Evolutionary conservation across 2,797 vertebrate species (phyloP).

Genomic region (Psittacula derbiana): DNA sequence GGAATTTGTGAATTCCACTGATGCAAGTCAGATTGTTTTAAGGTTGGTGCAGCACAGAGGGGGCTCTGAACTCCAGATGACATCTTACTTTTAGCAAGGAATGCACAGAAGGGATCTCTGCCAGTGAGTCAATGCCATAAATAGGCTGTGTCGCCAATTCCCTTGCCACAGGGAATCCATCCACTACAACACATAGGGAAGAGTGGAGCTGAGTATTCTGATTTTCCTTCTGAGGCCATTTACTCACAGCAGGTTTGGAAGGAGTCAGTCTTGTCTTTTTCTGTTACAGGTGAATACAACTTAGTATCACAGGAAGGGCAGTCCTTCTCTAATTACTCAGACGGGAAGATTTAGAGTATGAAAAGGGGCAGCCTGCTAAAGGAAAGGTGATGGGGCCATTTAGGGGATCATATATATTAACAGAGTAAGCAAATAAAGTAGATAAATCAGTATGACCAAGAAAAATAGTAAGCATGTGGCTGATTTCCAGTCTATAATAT

Average conservation of each 20-base stretch:
- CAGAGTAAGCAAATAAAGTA: conserved; percentile 43
- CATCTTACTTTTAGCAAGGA: not conserved
- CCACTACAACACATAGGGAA: not conserved
- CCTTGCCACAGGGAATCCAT: not conserved
- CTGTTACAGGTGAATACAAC: not conserved
- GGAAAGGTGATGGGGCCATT: conserved; percentile 11
- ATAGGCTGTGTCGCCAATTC: not conserved
- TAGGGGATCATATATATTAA: conserved; percentile 46
- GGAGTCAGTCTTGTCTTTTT: not conserved
- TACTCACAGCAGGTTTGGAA: not conserved
- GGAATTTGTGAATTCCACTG: not conserved
- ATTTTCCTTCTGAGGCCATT: not conserved
- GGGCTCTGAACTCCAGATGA: not conserved
- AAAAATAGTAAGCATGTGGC: conserved; percentile 57
- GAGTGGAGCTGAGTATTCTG: not conserved
- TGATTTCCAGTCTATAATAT: conserved; percentile 78
- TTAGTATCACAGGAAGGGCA: not conserved
- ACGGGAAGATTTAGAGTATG: not conserved
- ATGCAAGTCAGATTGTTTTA: not conserved
- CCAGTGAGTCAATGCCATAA: not conserved
- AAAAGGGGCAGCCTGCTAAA: conserved; percentile 18
- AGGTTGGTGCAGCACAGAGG: not conserved
- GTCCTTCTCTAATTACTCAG: not conserved
- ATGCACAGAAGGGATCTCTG: not conserved
- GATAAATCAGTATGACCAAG: conserved; percentile 54